Evolutionary conservation across 2,797 vertebrate genomes (phyloP), one percentile per base, ranked within the genome.

Genomic region (Erpetoichthys calabaricus): DNA sequence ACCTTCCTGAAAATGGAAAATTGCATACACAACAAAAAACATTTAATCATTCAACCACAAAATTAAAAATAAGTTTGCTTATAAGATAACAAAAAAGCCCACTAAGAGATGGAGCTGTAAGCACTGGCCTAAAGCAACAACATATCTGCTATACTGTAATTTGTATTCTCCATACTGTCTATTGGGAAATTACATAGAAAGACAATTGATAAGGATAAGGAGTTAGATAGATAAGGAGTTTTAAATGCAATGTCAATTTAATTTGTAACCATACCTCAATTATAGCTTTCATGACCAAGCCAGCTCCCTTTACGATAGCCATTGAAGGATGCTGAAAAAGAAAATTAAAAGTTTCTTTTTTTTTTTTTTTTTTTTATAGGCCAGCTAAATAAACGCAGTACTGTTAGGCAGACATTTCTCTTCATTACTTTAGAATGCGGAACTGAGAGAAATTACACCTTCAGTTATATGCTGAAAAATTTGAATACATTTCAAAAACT

Each of bases 261-360:
- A 5, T 50, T 4, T 59, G 7, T 6, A 51, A 8, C 59, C 77
- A 85, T 73, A 97, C 96, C 91, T 99, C 96, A 74, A 99, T 98
- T 68, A 99, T 94, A 67, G 96, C 94, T 76, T 99, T 99, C 96
- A 99, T 99, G 66, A 99, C 92, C 67, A 99, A 81, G 50, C 95
- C 96, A 42, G 96, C 95, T 78, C 96, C 96, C 70, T 99, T 99
- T 60, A 99, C 87, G 70, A 99, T 97, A 42, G 96, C 96, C 96
- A 98, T 97, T 42, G 96, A 99, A 58, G 96, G 96, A 70, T 99
- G 94, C 96, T 99, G 67, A 47, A 73, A 75, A n/a, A 2, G 63
- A 42, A 65, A 1, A 57, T 55, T 1, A 43, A 51, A 44, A 55
- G 9, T 49, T n/a, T 6, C 56, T 56, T 45, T 47, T 8, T 49